Conservation (phyloP, 2,888 invertebrate genomes). For the Hemistola chrysoprasaria region DNA sequence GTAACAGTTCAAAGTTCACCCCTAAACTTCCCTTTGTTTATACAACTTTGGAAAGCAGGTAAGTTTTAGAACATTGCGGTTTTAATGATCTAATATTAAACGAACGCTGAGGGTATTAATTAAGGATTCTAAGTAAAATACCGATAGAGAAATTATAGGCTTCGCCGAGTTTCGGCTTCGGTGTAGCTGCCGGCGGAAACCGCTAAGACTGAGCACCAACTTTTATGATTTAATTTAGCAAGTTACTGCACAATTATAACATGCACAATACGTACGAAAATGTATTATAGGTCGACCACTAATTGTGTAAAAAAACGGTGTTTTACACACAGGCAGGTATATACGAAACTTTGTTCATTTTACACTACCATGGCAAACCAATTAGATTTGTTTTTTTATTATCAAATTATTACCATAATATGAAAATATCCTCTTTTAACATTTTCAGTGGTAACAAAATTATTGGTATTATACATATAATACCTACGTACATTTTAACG, state of each 20-base stretch:
- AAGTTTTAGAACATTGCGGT: slow-evolving; percentile 80
- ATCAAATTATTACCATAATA: too few species aligned
- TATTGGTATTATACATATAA: too few species aligned
- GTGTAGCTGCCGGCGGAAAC: slow-evolving; percentile 17
- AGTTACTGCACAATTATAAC: slow-evolving; percentile 9
- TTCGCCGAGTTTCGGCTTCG: slow-evolving; percentile 28
- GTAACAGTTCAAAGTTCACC: slow-evolving; percentile 69
- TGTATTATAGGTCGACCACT: too few species aligned
- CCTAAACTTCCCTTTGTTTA: slow-evolving; percentile 77
- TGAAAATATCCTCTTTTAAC: too few species aligned
- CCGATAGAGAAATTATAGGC: slow-evolving; percentile 63
- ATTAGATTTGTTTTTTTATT: too few species aligned
- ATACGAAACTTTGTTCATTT: too few species aligned
- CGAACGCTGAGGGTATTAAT: slow-evolving; percentile 77
- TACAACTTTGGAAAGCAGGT: slow-evolving; percentile 74
- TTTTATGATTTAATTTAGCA: slow-evolving; percentile 18
- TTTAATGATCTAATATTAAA: slow-evolving; percentile 82
- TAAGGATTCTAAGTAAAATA: slow-evolving; percentile 72
- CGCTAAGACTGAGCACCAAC: slow-evolving; percentile 12
- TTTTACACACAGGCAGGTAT: too few species aligned
- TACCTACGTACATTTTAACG: too few species aligned
- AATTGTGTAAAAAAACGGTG: too few species aligned
- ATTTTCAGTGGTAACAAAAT: too few species aligned
- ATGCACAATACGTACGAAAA: too few species aligned
- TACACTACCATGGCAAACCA: too few species aligned